Conservation (phyloP, 2,113 vertebrate genomes). For the Seriola aureovittata region DNA sequence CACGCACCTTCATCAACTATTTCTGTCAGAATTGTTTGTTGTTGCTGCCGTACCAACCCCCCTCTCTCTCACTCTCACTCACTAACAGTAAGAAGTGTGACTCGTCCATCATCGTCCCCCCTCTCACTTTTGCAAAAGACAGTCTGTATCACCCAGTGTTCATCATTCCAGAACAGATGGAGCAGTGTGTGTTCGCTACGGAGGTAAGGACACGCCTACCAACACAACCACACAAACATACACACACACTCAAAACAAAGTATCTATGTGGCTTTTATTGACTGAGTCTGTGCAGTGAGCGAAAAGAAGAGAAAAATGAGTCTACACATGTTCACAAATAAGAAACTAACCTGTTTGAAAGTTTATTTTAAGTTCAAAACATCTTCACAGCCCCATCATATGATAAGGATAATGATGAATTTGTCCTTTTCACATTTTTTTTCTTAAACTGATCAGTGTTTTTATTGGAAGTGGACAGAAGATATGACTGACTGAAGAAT, state of each 20-base stretch:
- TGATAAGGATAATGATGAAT: no score
- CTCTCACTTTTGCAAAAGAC: conserved; percentile 78
- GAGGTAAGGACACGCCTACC: conserved; percentile 82
- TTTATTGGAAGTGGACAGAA: no score
- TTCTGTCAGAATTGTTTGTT: neutral
- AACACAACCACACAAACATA: neutral
- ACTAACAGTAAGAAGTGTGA: conserved; percentile 80
- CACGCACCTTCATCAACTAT: neutral
- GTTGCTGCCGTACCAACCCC: neutral
- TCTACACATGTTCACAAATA: neutral
- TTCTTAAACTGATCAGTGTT: no score
- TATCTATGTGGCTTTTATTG: neutral
- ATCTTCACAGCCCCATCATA: no score
- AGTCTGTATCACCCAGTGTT: conserved; percentile 83
- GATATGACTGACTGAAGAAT: no score
- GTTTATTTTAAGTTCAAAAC: no score
- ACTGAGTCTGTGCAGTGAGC: neutral
- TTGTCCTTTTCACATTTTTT: no score
- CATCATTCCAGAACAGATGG: conserved; percentile 83
- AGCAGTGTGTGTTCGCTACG: conserved; percentile 87
- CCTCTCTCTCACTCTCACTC: conserved; percentile 32
- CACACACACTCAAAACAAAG: neutral
- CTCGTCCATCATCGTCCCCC: conserved; percentile 64
- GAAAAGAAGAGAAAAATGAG: neutral
- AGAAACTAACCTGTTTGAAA: neutral